phyloP scores from a whole-genome alignment of 2,113 vertebrate genomes.

The Oreochromis tanganicae region DNA sequence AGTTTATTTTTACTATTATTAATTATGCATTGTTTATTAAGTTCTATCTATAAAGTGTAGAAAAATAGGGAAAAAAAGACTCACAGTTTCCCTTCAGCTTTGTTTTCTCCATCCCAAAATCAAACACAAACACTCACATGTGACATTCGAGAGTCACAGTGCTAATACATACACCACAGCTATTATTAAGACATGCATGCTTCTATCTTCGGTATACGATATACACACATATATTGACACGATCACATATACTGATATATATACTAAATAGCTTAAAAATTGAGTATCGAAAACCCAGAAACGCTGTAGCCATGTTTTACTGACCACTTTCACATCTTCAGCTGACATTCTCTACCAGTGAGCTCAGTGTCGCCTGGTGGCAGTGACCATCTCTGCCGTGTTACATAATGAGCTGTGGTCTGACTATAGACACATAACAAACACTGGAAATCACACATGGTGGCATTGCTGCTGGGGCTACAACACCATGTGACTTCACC shows the following conservation, averaged over 20 bases:
- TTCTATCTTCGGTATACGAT: not conserved
- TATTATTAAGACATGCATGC: not conserved
- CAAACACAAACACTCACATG: not conserved
- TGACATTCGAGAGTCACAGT: not conserved
- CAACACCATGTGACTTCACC: constrained; percentile 16
- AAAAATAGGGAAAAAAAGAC: not conserved
- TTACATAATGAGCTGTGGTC: constrained; percentile 11
- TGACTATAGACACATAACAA: not conserved
- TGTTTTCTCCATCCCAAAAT: not conserved
- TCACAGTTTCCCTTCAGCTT: too few species aligned
- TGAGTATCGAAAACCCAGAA: not conserved
- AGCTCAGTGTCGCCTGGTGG: not conserved
- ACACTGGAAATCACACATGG: constrained; percentile 2
- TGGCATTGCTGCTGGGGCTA: not conserved
- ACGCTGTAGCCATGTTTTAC: not conserved
- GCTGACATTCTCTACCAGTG: not conserved
- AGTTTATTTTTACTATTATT: not conserved
- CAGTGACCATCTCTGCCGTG: not conserved
- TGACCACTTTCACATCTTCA: not conserved
- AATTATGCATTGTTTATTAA: not conserved
- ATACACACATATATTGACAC: not conserved
- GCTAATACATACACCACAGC: not conserved
- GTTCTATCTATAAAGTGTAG: not conserved
- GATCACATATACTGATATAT: not conserved
- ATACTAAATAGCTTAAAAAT: not conserved